A percentile compares a stretch with the other conserved stretches of the same genome.
Conservation (phyloP, 2,113 vertebrate species). For the Tragelaphus strepsiceros region DNA sequence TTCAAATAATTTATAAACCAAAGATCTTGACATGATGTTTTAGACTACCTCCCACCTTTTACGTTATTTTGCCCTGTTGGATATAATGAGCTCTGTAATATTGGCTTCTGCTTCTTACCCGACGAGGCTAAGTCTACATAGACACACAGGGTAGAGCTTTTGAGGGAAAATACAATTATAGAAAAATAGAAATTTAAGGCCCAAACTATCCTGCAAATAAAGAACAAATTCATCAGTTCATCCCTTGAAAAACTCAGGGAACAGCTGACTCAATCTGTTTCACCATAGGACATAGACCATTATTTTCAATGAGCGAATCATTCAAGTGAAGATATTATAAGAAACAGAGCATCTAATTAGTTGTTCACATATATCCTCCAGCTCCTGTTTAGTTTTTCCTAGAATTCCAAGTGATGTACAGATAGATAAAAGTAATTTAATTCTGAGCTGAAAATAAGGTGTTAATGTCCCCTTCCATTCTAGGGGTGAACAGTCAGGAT, state of each 20-base stretch:
- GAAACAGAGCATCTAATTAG: conserved; percentile 51
- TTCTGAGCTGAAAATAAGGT: conserved; percentile 25
- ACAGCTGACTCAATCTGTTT: conserved; percentile 66
- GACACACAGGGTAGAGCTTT: neutral
- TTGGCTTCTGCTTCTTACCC: neutral
- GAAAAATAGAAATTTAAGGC: neutral
- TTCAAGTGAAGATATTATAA: conserved; percentile 57
- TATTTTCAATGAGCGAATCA: conserved; percentile 65
- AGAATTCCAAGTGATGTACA: conserved; percentile 14
- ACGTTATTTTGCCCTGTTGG: neutral
- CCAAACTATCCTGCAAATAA: conserved; percentile 38
- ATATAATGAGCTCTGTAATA: neutral
- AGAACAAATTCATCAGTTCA: conserved; percentile 37
- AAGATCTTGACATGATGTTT: neutral
- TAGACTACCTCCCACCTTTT: neutral
- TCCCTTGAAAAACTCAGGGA: conserved; percentile 32
- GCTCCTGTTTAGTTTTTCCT: conserved; percentile 36
- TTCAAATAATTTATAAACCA: neutral
- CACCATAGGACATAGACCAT: conserved; percentile 53
- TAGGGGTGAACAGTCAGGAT: conserved; percentile 12
- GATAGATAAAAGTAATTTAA: conserved; percentile 51
- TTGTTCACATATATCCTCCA: conserved; percentile 55
- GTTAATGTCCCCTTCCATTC: neutral
- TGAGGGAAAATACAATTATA: neutral
- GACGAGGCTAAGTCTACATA: neutral